Evolutionary conservation across 2,113 vertebrate genomes (phyloP).

Genomic region (Oceanites oceanicus): DNA sequence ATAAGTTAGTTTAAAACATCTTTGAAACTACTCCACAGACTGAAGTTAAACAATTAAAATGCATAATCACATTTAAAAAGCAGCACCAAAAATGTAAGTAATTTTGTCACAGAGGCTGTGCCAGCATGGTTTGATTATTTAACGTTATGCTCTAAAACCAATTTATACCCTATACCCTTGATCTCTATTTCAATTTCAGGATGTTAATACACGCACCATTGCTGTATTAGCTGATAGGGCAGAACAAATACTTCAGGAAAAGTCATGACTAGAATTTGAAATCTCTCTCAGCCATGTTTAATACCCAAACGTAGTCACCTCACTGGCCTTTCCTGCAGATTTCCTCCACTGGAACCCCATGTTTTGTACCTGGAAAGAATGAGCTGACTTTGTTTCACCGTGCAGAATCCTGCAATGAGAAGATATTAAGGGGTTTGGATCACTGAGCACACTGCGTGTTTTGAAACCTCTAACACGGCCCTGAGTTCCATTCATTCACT

Average conservation of each 20-base stretch:
- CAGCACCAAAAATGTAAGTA: conserved; percentile 28
- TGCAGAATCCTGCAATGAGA: conserved; percentile 55
- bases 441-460: background rate
- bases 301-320: conserved; percentile 80
- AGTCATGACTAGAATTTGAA: conserved; percentile 74
- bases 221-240: conserved; percentile 56
- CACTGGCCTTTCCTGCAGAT: conserved; percentile 78
- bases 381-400: conserved; percentile 59
- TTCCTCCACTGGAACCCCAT: conserved; percentile 69
- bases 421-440: background rate
- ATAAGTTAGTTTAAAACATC: background rate
- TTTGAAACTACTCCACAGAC: background rate
- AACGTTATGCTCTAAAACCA: conserved; percentile 46
- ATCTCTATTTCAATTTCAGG: conserved; percentile 50
- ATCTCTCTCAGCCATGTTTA: conserved; percentile 75
- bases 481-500: background rate
- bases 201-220: conserved; percentile 23
- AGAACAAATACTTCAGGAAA: conserved; percentile 45
- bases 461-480: background rate
- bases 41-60: conserved; percentile 58
- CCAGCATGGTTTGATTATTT: conserved; percentile 47
- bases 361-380: conserved; percentile 70
- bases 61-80: conserved; percentile 49
- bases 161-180: conserved; percentile 51
- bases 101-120: conserved; percentile 52